Evolutionary conservation across 2,797 vertebrate genomes (phyloP), one percentile per base, ranked within the genome.

Genomic region (Ctenochaetus hawaiiensis): DNA sequence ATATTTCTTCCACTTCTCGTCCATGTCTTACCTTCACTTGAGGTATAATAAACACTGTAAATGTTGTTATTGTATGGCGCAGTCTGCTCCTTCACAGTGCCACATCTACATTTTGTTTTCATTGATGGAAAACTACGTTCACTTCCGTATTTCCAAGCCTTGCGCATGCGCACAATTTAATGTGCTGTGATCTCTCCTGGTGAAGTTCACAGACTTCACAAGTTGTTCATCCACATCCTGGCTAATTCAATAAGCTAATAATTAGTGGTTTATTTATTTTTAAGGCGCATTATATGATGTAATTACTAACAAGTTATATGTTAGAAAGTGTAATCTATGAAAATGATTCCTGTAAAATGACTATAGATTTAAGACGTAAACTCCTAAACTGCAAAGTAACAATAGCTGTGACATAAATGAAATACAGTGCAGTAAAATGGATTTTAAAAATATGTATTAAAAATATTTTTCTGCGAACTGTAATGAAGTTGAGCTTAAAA

Each of bases 121-220:
- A 77, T 59, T 56, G 11, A 44, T n/a, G 9, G 26, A 39, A 61
- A 48, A 26, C 26, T 6, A 45, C 61, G 56, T 47, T 62, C n/a
- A 86, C 86, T 90, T 91, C 90, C 89, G 81, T 74, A 8, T 88
- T 87, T 65, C 14, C 12, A 2, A 8, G 1, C 2, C 37, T 1
- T 0, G 75, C 91, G 89, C 92, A 88, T 91, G 92, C 90, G 88
- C 76, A 69, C 2, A 49, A 0, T 63, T 2, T 45, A 5, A 37
- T 11, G 30, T 14, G 53, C 11, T 3, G 4, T 64, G 10, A 3
- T 30, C 30, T 30, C 30, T 30, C 30, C 30, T 30, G 30, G 30
- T 20, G 6, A 20, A 10, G 30, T n/a, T 17, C 9, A 8, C 10
- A 39, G 18, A 10, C 23, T 23, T 60, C 30, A 5, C 6, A 39